A percentile compares a stretch with the other conserved stretches of the same genome.
phyloP scores from a whole-genome alignment of 1,140 invertebrate genomes.

The Periplaneta americana region DNA sequence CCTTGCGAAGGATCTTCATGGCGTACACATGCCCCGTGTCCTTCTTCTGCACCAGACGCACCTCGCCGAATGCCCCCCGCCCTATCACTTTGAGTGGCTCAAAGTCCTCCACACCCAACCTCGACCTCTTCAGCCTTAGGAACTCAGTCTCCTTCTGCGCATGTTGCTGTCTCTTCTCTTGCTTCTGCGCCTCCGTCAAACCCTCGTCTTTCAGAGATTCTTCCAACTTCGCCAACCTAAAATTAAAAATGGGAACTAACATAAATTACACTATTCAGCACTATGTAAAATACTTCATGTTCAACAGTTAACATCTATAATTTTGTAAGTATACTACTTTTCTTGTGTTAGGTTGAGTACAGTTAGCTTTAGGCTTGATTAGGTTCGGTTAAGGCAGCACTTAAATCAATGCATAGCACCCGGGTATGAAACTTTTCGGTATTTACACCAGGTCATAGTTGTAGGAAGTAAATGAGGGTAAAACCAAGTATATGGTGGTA shows the following conservation, averaged over 20 bases:
- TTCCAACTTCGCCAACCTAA: slow-evolving; percentile 83
- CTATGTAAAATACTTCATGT: background rate
- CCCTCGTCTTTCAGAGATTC: slow-evolving; percentile 92
- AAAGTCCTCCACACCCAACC: slow-evolving; percentile 97
- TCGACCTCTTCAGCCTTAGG: slow-evolving; percentile 89
- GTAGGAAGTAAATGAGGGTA: too few relatives aligned
- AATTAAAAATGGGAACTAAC: background rate
- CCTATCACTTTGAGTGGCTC: slow-evolving; percentile 97
- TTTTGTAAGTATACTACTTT: too few relatives aligned
- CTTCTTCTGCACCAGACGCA: slow-evolving; percentile 97
- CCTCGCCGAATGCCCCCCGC: slow-evolving; percentile 96
- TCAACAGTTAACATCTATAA: too few relatives aligned
- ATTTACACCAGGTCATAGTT: too few relatives aligned
- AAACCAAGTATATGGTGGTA: too few relatives aligned
- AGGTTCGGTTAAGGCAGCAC: too few relatives aligned
- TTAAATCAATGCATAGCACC: too few relatives aligned
- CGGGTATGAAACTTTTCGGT: too few relatives aligned
- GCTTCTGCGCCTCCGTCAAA: slow-evolving; percentile 75
- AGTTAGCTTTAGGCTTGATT: too few relatives aligned
- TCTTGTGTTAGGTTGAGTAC: too few relatives aligned
- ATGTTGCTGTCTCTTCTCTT: slow-evolving; percentile 89
- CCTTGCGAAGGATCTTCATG: slow-evolving; percentile 99
- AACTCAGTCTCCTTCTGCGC: slow-evolving; percentile 98
- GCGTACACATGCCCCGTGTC: slow-evolving; percentile 99
- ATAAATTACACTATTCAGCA: too few relatives aligned